Evolutionary conservation across 2,888 invertebrate species (phyloP).

Genomic region (Leptopterna dolabrata): DNA sequence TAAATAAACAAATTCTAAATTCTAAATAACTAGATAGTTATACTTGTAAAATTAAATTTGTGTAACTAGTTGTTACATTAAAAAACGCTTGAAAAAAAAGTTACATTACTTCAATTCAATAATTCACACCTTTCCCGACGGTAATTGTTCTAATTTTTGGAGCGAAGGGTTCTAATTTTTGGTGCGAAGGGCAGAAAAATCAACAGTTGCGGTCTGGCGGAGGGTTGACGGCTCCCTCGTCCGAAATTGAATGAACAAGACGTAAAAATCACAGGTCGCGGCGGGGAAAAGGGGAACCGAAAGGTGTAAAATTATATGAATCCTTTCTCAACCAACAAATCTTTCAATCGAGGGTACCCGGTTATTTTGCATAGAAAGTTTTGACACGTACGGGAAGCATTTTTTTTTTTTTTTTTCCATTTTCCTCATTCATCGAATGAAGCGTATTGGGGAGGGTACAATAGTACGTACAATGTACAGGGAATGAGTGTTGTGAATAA

Average conservation of each 20-base stretch:
- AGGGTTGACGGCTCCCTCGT: neutral
- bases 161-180: too few species aligned
- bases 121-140: neutral
- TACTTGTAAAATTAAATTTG: too few species aligned
- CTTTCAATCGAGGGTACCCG: conserved; percentile 6
- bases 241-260: neutral
- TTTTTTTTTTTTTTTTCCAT: too few species aligned
- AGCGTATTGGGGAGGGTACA: neutral
- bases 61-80: too few species aligned
- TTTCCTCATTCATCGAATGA: too few species aligned
- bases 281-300: neutral
- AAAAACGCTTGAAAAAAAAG: too few species aligned
- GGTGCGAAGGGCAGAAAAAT: neutral
- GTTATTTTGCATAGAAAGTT: conserved; percentile 52
- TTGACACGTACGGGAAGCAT: conserved; percentile 17
- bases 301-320: conserved; percentile 18
- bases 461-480: neutral
- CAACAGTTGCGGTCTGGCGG: conserved; percentile 26
- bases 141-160: neutral
- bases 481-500: neutral
- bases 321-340: neutral
- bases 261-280: neutral
- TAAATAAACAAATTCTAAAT: too few species aligned
- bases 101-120: neutral
- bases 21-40: too few species aligned